A percentile compares a stretch with the other conserved stretches of the same genome.
Evolutionary conservation across 2,797 vertebrate species (phyloP).

Genomic region (Arctocebus calabarensis): DNA sequence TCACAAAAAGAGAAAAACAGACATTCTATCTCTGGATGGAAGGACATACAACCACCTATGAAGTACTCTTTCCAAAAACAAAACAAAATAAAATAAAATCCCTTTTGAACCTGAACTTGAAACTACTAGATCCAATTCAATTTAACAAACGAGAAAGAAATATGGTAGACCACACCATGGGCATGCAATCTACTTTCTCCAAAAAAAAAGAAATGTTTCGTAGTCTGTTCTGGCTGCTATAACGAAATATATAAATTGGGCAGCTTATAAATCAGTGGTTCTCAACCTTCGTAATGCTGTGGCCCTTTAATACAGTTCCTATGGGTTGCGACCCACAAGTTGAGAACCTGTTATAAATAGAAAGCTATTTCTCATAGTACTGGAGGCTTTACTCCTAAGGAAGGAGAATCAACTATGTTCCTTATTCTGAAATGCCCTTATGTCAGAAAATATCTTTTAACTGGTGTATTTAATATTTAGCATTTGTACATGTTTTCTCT

Average conservation of each 20-base stretch:
- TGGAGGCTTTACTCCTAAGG: not conserved
- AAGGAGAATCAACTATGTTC: not conserved
- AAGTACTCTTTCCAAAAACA: not conserved
- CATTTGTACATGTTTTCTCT: not conserved
- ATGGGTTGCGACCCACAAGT: too few relatives aligned
- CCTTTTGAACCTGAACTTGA: not conserved
- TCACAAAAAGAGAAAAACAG: too few relatives aligned
- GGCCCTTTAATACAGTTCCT: too few relatives aligned
- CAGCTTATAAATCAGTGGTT: too few relatives aligned
- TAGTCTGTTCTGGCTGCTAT: not conserved
- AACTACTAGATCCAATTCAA: not conserved
- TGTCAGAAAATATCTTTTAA: not conserved
- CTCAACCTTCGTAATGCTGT: too few relatives aligned
- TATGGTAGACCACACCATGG: not conserved
- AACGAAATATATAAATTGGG: not conserved
- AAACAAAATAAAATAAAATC: slow-evolving; percentile 16
- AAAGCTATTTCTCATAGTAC: not conserved
- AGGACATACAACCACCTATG: not conserved
- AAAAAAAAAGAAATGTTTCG: not conserved
- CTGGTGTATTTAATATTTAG: not conserved
- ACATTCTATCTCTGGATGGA: too few relatives aligned
- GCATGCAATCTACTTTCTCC: not conserved
- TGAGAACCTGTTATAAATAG: too few relatives aligned
- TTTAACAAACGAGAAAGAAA: not conserved
- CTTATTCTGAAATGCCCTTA: not conserved